Conservation (phyloP, 1,140 invertebrate genomes). For the Rhynchophorus ferrugineus region DNA sequence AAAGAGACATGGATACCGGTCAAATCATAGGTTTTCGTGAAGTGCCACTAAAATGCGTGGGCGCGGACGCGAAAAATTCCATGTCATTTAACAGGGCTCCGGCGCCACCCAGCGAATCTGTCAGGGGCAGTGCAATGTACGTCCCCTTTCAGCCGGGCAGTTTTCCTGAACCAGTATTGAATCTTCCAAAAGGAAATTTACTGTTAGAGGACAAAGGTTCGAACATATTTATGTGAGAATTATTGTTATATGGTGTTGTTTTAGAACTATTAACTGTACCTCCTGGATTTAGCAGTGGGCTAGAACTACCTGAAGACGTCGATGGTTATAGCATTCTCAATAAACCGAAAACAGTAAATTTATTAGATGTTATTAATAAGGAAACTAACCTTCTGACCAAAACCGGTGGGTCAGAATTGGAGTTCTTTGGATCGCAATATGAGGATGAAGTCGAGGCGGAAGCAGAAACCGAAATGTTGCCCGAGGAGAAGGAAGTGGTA, state of each 20-base stretch:
- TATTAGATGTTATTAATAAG: slow-evolving; percentile 32
- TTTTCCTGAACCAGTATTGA: slow-evolving; percentile 51
- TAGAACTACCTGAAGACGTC: slow-evolving; percentile 30
- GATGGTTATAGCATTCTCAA: background rate
- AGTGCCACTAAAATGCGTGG: slow-evolving; percentile 51
- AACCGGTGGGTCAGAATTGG: background rate
- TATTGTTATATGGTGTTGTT: background rate
- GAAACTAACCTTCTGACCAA: too few species aligned
- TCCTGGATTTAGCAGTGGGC: slow-evolving; percentile 55
- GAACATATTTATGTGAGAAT: too few species aligned
- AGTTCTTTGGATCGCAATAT: too few species aligned
- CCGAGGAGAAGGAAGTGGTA: slow-evolving; percentile 33
- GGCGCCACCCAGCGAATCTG: slow-evolving; percentile 49
- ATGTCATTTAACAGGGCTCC: slow-evolving; percentile 63
- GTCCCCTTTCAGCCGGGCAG: slow-evolving; percentile 77
- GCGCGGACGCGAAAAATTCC: slow-evolving; percentile 64
- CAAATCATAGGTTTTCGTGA: slow-evolving; percentile 62
- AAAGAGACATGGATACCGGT: slow-evolving; percentile 64
- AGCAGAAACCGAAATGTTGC: slow-evolving; percentile 14
- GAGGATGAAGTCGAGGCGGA: slow-evolving; percentile 6
- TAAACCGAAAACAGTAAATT: slow-evolving; percentile 34
- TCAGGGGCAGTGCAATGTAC: slow-evolving; percentile 62
- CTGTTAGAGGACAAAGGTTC: too few species aligned
- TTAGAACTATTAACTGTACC: slow-evolving; percentile 53
- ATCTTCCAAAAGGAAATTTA: slow-evolving; percentile 20